phyloP scores from a whole-genome alignment of 92 coral and sea anemone species.

The Epizoanthus fatuus region DNA sequence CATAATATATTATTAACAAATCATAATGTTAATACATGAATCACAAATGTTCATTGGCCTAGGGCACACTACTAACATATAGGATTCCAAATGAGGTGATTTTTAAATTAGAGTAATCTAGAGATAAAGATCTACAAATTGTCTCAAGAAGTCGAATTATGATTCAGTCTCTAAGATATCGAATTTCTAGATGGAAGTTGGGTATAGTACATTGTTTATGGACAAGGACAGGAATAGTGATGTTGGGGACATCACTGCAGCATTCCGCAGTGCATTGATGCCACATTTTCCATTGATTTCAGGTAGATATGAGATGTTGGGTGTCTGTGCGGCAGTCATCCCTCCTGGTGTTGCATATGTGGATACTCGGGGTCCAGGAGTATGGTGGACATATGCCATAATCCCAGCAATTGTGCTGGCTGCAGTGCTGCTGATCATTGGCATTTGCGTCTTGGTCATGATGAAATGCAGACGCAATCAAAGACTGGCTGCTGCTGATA shows the following conservation, averaged over 20 bases:
- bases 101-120: too few relatives aligned
- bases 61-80: too few relatives aligned
- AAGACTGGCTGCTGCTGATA: slow-evolving; percentile 81
- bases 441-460: slow-evolving; percentile 80
- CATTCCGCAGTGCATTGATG: slow-evolving; percentile 53
- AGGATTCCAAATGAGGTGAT: too few relatives aligned
- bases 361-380: slow-evolving; percentile 63
- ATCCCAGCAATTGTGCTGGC: slow-evolving; percentile 96
- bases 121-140: too few relatives aligned
- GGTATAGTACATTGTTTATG: slow-evolving; percentile 54
- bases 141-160: too few relatives aligned
- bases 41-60: too few relatives aligned
- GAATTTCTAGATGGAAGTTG: too few relatives aligned
- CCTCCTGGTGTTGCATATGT: slow-evolving; percentile 55
- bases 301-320: slow-evolving; percentile 67
- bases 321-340: slow-evolving; percentile 55
- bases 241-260: slow-evolving; percentile 50
- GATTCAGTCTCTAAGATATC: too few relatives aligned
- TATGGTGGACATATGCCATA: slow-evolving; percentile 97
- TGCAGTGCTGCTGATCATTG: slow-evolving; percentile 88
- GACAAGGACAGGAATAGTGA: slow-evolving; percentile 64
- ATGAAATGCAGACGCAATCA: slow-evolving; percentile 86
- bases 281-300: slow-evolving; percentile 77
- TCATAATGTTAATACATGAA: too few relatives aligned
- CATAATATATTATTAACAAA: too few relatives aligned